Conservation (phyloP, 1,140 invertebrate species). For the Psilanteris sp. region DNA sequence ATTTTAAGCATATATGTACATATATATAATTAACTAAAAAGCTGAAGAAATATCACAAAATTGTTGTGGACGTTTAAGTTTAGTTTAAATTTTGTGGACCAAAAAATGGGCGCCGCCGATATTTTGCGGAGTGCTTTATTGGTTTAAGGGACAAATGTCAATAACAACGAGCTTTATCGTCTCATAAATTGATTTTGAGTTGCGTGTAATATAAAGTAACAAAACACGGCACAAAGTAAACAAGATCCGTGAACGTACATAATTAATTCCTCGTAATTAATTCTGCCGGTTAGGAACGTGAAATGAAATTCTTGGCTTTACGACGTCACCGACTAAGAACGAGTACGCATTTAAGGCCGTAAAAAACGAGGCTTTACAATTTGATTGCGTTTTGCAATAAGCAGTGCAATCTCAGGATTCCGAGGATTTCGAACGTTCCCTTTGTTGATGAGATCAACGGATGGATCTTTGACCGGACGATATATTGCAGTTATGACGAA, state of each 20-base stretch:
- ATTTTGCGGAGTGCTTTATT: too few species aligned
- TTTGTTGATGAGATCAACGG: slow-evolving; percentile 60
- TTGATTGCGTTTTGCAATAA: slow-evolving; percentile 65
- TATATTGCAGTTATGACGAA: slow-evolving; percentile 44
- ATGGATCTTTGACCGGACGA: slow-evolving; percentile 49
- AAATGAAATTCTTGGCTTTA: slow-evolving; percentile 67
- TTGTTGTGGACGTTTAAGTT: too few species aligned
- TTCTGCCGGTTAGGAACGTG: slow-evolving; percentile 48
- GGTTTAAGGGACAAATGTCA: slow-evolving; percentile 18
- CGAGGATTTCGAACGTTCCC: slow-evolving; percentile 61
- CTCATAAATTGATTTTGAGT: too few species aligned
- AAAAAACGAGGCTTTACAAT: slow-evolving; percentile 62
- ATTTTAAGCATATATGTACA: slow-evolving; percentile 1
- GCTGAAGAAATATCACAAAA: too few species aligned
- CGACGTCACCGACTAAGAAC: slow-evolving; percentile 52
- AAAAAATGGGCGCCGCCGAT: too few species aligned
- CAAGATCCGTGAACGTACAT: slow-evolving; percentile 56
- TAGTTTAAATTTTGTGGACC: too few species aligned
- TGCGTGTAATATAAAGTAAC: slow-evolving; percentile 13
- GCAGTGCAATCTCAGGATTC: slow-evolving; percentile 62
- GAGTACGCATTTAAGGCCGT: slow-evolving; percentile 56
- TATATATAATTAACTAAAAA: too few species aligned
- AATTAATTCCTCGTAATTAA: slow-evolving; percentile 65
- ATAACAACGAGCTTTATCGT: too few species aligned
- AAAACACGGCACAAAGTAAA: slow-evolving; percentile 40